Conservation (phyloP, 2,888 invertebrate genomes). For the Caenorhabditis sinica region DNA sequence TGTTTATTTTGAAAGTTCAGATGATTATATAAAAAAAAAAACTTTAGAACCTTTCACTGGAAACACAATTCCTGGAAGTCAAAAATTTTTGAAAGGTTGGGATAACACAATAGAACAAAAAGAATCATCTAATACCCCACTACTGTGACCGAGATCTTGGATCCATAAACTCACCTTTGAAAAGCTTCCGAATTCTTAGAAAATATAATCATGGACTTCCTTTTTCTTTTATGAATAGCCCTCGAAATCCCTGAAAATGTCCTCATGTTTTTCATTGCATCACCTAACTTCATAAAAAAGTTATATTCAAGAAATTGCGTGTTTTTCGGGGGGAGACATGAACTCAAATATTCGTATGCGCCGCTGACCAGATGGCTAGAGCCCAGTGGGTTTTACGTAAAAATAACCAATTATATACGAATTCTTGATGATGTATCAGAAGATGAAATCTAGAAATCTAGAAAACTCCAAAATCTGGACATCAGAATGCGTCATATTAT, state of each 20-base stretch:
- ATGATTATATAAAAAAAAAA: too few species aligned
- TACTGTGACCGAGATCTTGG: too few species aligned
- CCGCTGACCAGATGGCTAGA: not conserved
- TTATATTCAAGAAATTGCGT: conserved; percentile 28
- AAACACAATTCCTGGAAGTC: not conserved
- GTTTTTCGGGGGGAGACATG: conserved; percentile 2
- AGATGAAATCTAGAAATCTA: too few species aligned
- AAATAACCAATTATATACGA: conserved; percentile 59
- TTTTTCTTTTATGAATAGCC: conserved; percentile 8
- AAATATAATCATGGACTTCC: not conserved
- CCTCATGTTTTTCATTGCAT: not conserved
- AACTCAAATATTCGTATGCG: conserved; percentile 29
- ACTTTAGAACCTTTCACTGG: too few species aligned
- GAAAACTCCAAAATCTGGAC: too few species aligned
- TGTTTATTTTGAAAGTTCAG: too few species aligned
- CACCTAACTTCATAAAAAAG: too few species aligned
- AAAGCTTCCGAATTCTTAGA: not conserved
- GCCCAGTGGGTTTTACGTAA: conserved; percentile 1
- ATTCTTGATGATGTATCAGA: conserved; percentile 23
- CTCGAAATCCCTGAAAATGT: not conserved
- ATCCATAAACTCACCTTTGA: not conserved
- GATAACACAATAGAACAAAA: too few species aligned
- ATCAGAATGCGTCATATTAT: conserved; percentile 7
- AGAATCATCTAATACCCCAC: too few species aligned
- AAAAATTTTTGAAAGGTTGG: too few species aligned